phyloP scores from a whole-genome alignment of 1,140 invertebrate genomes.

The Drosophila mojavensis region DNA sequence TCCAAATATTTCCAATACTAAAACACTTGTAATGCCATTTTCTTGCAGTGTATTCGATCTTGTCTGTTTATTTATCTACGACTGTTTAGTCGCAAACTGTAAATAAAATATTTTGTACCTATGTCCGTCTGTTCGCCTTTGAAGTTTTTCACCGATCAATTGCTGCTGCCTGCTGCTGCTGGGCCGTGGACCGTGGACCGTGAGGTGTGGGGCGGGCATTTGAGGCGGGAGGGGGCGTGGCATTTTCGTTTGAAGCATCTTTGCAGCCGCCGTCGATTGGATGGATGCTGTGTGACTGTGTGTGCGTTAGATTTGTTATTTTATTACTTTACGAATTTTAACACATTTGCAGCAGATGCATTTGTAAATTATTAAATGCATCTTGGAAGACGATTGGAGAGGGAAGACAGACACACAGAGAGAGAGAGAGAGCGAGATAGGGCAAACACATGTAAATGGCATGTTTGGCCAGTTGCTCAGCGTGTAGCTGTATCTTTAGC shows the following conservation, averaged over 20 bases:
- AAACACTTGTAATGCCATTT: background rate
- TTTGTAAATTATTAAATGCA: slow-evolving; percentile 83
- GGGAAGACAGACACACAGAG: background rate
- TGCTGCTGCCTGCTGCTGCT: too few relatives aligned
- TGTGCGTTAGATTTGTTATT: slow-evolving; percentile 81
- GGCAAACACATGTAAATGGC: slow-evolving; percentile 71
- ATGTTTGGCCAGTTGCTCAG: slow-evolving; percentile 50
- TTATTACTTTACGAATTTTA: slow-evolving; percentile 84
- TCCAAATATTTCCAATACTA: background rate
- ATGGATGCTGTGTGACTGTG: slow-evolving; percentile 20
- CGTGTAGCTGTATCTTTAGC: slow-evolving; percentile 24
- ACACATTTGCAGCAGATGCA: slow-evolving; percentile 84
- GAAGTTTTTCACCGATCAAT: slow-evolving; percentile 30
- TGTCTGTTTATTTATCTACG: slow-evolving; percentile 62
- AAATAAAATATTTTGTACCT: slow-evolving; percentile 53
- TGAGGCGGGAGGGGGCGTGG: background rate
- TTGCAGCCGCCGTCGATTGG: slow-evolving; percentile 10
- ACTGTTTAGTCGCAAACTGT: slow-evolving; percentile 72
- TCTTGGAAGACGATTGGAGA: slow-evolving; percentile 50
- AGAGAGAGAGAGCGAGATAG: background rate
- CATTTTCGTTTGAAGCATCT: slow-evolving; percentile 42
- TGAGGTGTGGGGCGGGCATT: background rate
- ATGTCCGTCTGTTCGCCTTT: slow-evolving; percentile 8
- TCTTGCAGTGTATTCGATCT: slow-evolving; percentile 3
- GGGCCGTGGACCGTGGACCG: too few relatives aligned